Evolutionary conservation across 2,888 invertebrate species (phyloP).

Genomic region (Nebria salina): DNA sequence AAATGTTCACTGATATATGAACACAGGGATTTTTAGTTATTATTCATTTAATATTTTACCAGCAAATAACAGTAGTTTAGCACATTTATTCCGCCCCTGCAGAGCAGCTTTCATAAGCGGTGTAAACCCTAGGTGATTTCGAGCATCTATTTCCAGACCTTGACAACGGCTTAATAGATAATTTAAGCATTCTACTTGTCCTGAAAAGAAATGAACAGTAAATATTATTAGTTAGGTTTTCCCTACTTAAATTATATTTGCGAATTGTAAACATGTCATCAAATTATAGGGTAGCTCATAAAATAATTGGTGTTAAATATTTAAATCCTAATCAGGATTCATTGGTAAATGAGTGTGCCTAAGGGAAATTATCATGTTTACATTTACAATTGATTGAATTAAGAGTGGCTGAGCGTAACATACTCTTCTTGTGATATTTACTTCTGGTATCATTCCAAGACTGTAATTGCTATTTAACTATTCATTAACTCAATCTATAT

Average conservation of each 20-base stretch:
- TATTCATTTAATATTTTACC: constrained; percentile 63
- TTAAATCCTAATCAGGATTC: background rate
- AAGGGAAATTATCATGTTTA: background rate
- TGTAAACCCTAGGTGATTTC: constrained; percentile 76
- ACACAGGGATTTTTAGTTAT: too few species aligned
- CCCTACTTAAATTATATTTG: too few species aligned
- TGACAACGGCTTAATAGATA: constrained; percentile 72
- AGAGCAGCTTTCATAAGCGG: constrained; percentile 80
- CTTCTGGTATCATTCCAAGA: background rate
- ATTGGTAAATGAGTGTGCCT: background rate
- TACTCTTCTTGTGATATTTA: background rate
- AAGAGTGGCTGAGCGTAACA: background rate
- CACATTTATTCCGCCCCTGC: constrained; percentile 78
- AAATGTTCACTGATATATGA: too few species aligned
- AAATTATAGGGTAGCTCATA: too few species aligned
- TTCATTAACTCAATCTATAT: background rate
- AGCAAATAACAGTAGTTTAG: constrained; percentile 76
- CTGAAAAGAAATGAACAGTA: constrained; percentile 59
- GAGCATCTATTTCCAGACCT: constrained; percentile 74
- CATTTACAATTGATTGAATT: background rate
- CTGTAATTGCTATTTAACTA: background rate
- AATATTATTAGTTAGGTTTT: too few species aligned
- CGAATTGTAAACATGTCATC: too few species aligned
- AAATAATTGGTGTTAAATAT: background rate
- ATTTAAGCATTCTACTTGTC: constrained; percentile 76